A percentile compares a stretch with the other conserved stretches of the same genome.
Conservation (phyloP, 1,140 invertebrate genomes). For the Steinernema feltiae region DNA sequence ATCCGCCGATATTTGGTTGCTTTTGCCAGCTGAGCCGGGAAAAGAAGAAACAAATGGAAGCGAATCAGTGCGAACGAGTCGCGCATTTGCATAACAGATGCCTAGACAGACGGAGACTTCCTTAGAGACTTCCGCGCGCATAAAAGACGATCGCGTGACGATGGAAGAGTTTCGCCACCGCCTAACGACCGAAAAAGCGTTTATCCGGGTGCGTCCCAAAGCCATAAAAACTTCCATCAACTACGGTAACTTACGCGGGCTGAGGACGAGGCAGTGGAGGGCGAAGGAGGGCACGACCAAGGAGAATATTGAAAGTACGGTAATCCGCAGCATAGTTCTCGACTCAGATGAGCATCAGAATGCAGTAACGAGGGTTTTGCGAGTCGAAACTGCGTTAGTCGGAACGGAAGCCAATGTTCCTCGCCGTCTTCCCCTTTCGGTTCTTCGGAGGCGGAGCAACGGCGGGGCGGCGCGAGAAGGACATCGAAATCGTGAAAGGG, state of each 20-base stretch:
- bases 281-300: not conserved
- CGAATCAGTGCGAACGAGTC: not conserved
- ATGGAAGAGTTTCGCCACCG: not conserved
- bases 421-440: not conserved
- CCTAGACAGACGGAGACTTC: not conserved
- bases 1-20: conserved; percentile 6
- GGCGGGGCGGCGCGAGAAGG: not conserved
- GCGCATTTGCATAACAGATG: not conserved
- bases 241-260: not conserved
- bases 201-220: too few species aligned
- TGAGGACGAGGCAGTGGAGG: conserved; percentile 10
- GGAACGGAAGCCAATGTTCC: not conserved
- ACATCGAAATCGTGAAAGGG: not conserved
- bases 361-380: not conserved
- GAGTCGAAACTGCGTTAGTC: not conserved
- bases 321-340: not conserved
- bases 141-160: not conserved
- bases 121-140: not conserved
- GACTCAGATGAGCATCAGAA: not conserved
- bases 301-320: not conserved
- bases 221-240: not conserved
- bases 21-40: conserved; percentile 8
- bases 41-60: not conserved
- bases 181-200: not conserved
- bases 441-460: not conserved